Evolutionary conservation across 2,113 vertebrate genomes (phyloP).

Genomic region (Oncorhynchus clarkii): DNA sequence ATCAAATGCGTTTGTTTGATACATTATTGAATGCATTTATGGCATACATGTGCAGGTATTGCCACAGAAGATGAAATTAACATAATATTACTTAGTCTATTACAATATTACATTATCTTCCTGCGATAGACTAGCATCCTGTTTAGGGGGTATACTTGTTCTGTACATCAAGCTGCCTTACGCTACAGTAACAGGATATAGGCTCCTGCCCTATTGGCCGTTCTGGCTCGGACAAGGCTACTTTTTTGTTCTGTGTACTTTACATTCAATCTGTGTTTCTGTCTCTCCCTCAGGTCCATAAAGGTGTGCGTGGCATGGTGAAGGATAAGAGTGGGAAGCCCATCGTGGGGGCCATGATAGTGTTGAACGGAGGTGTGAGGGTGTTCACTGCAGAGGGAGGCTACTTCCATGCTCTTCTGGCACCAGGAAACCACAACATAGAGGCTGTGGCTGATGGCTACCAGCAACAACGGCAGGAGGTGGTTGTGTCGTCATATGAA

Average conservation of each 20-base stretch:
- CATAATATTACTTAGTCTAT: no score
- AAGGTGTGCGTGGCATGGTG: conserved; percentile 89
- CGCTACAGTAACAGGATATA: no score
- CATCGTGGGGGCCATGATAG: conserved; percentile 83
- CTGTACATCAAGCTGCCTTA: not conserved
- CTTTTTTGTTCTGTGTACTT: not conserved
- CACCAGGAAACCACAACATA: conserved; percentile 87
- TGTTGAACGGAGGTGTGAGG: conserved; percentile 83
- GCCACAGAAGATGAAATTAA: no score
- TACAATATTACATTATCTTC: no score
- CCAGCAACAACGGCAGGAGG: conserved; percentile 86
- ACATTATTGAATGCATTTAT: no score
- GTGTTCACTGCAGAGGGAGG: conserved; percentile 84
- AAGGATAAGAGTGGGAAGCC: conserved; percentile 89
- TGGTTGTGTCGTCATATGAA: conserved; percentile 81
- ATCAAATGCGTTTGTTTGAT: no score
- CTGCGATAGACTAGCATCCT: no score
- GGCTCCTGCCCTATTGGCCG: no score
- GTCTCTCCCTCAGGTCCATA: conserved; percentile 81
- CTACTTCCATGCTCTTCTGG: conserved; percentile 88
- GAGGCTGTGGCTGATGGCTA: conserved; percentile 88
- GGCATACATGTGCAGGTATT: no score
- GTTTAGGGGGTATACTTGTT: not conserved
- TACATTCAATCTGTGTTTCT: no score
- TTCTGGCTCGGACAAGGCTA: no score